Conservation (phyloP, 2,888 invertebrate species). For the Drosophila mulleri region DNA sequence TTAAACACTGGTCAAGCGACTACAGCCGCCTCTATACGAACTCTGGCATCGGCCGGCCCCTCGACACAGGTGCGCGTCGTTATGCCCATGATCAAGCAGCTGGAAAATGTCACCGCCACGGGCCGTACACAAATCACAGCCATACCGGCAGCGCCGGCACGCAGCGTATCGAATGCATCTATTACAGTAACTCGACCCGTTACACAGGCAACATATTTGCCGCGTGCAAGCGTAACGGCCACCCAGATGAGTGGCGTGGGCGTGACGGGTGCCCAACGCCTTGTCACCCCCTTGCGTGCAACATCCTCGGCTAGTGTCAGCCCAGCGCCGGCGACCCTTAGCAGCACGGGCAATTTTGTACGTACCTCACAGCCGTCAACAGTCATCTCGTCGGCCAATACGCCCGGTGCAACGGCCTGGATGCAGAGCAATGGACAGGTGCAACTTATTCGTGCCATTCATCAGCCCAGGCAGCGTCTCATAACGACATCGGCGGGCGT, state of each 20-base stretch:
- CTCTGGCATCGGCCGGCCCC: constrained; percentile 82
- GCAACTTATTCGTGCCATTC: constrained; percentile 84
- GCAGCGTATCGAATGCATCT: constrained; percentile 85
- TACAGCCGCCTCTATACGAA: constrained; percentile 82
- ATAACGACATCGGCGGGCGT: constrained; percentile 83
- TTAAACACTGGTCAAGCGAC: constrained; percentile 76
- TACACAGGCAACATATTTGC: constrained; percentile 83
- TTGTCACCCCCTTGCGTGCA: constrained; percentile 82
- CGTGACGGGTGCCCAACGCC: constrained; percentile 75
- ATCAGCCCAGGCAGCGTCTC: constrained; percentile 82
- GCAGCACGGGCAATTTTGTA: constrained; percentile 81
- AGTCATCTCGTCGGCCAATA: constrained; percentile 83
- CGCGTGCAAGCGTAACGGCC: constrained; percentile 83
- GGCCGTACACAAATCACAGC: constrained; percentile 84
- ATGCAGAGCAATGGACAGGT: constrained; percentile 84
- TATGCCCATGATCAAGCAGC: constrained; percentile 86
- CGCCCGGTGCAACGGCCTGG: constrained; percentile 75
- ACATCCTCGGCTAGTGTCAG: constrained; percentile 75
- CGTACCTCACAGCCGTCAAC: constrained; percentile 83
- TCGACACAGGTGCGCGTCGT: constrained; percentile 84
- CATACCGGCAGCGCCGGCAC: constrained; percentile 80
- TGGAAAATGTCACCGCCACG: constrained; percentile 82
- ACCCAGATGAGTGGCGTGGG: constrained; percentile 82
- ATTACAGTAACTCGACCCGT: constrained; percentile 85
- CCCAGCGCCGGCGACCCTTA: constrained; percentile 73